These are phyloP conservation scores for Trachops cirrhosus DNA, from an alignment of 2,797 vertebrate genomes.

Conservation along the genomic window DNA sequence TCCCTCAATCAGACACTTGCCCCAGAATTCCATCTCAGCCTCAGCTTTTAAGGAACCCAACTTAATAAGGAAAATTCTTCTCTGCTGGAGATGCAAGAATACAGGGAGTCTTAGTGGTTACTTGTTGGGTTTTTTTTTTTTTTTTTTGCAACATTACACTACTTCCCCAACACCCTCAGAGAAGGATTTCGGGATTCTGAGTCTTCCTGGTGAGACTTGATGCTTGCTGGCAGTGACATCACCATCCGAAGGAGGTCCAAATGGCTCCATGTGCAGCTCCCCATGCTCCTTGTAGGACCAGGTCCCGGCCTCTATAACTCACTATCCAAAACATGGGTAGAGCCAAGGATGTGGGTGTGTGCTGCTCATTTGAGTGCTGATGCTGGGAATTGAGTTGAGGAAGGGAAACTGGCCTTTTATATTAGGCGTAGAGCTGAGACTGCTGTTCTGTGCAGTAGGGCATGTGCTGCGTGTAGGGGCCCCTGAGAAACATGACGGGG, in stretches of 20 bases:
- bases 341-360: background rate
- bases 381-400: background rate
- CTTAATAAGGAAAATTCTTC: background rate
- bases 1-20: background rate
- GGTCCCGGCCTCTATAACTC: background rate
- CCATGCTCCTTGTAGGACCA: background rate
- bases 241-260: background rate
- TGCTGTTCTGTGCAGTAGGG: no score
- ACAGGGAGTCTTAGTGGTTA: background rate
- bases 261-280: background rate
- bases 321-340: background rate
- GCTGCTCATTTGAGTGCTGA: background rate
- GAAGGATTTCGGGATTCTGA: background rate
- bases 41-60: background rate
- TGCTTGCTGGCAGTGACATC: background rate
- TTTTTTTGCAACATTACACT: background rate
- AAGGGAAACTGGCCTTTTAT: background rate
- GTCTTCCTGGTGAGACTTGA: background rate
- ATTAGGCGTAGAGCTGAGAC: no score
- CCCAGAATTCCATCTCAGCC: background rate
- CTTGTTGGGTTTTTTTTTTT: background rate
- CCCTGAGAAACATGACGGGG: background rate
- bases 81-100: background rate
- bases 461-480: background rate
- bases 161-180: accelerated